Evolutionary conservation across 2,888 invertebrate species (phyloP), one percentile per base, ranked within the genome.

Genomic region (Chrysopilus asiliformis): DNA sequence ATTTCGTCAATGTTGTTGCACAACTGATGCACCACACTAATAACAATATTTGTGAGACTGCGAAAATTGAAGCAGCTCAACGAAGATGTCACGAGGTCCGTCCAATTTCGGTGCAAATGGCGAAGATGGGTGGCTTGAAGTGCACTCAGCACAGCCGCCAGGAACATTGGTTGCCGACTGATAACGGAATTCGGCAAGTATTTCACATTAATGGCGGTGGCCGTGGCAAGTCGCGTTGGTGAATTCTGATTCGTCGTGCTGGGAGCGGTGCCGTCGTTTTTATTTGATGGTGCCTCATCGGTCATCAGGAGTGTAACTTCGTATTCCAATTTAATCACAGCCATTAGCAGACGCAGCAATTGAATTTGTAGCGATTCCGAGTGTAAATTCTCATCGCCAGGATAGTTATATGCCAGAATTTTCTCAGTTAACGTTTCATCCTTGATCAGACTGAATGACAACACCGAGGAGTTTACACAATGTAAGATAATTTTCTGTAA

Each of bases 401-500:
- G 74, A 57, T 81, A 76, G 51, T 84, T 85, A 52, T 80, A 82
- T 15, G 69, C 60, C 15, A 84, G 66, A 34, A 83, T 76, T 50
- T 79, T 77, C 53, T 83, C 82, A 1, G 82, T 81, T 47, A 82
- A 74, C 6, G 76, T 75, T 45, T 32, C 27, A 20, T 14, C 32
- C 22, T 32, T 38, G 8, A 25, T 28, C 9, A 18, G 31, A n/a
- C 39, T 38, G 49, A 49, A 50, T 25, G 46, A 45, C 18, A 76
- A 67, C 3, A 86, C 80, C 13, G 79, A 79, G 3, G 85, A 80
- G 33, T 85, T 70, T 14, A 86, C 65, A 53, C 83, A 82, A 56
- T 86, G 85, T 32, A 89, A 66, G 31, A 84, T 69, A 16, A 83
- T 78, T 42, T 86, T 86, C 58, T 89, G 87, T 32, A 89, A 68